Evolutionary conservation across 1,140 invertebrate species (phyloP), one percentile per base, ranked within the genome.

Genomic region (Whitmania pigra): DNA sequence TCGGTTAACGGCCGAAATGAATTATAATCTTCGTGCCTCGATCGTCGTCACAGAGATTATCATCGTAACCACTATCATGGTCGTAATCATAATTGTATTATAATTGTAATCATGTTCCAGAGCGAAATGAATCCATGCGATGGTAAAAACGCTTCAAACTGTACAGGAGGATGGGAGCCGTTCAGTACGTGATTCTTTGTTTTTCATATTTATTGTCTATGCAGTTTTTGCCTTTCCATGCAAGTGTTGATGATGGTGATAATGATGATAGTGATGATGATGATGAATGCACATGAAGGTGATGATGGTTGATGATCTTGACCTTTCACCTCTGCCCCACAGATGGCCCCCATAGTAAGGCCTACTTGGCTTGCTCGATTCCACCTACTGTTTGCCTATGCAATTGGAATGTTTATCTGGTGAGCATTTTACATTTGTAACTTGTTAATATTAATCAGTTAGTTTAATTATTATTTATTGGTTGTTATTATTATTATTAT

Each of bases 301-400:
- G 36, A 68, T 68, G 25, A n/a, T n/a, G n/a, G n/a, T n/a, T n/a
- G n/a, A n/a, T n/a, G 27, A 5, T 20, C 36, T 43, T 36, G 36
- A 43, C 36, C 3, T 40, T 29, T 40, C 15, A 49, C 22, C 53
- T 53, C 20, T 53, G 20, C 22, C 22, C 53, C 27, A 15, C n/a
- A 70, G 69, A 70, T 70, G 69, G 69, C 7, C 27, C 71, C 18
- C 11, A 57, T 25, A 29, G 54, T 18, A 31, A 57, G 18, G n/a
- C n/a, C 22, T 81, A 96, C 22, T 85, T 36, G 93, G 93, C 17
- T 86, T 88, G 11, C 81, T 98, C 73, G 94, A 98, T 78, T 93
- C 91, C 0, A 87, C 91, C 7, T 98, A 94, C 83, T 97, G 0
- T 93, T 97, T 82, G 86, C 89, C 0, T 98, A 98, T 82, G 94